Conservation (phyloP, 2,888 invertebrate genomes). For the Allygus modestus region DNA sequence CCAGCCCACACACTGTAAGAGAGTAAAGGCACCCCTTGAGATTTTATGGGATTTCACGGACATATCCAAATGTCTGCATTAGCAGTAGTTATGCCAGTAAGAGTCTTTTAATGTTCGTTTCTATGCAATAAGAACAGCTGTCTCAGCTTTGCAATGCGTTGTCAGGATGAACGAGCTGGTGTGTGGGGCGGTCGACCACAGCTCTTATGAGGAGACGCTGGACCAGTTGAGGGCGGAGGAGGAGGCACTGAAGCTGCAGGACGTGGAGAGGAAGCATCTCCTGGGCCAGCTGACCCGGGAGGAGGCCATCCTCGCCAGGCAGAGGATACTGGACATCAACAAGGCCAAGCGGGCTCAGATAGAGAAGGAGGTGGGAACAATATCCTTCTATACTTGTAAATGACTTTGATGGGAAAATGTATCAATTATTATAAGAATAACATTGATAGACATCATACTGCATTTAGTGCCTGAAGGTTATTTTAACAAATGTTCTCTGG, state of each 20-base stretch:
- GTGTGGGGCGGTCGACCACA: slow-evolving; percentile 52
- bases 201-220: slow-evolving; percentile 39
- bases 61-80: no score
- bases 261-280: slow-evolving; percentile 61
- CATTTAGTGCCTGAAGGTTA: slow-evolving; percentile 15
- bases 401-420: not conserved
- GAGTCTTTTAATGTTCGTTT: no score
- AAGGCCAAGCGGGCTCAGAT: slow-evolving; percentile 38
- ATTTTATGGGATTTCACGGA: no score
- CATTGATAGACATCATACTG: no score
- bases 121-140: no score
- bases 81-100: no score
- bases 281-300: slow-evolving; percentile 57
- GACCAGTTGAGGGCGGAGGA: slow-evolving; percentile 53
- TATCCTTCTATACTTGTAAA: not conserved
- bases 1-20: no score
- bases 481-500: no score
- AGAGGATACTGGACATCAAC: slow-evolving; percentile 35
- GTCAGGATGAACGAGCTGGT: slow-evolving; percentile 57
- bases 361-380: slow-evolving; percentile 59
- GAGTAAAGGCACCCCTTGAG: no score
- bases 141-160: not conserved
- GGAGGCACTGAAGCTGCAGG: slow-evolving; percentile 44
- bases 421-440: not conserved
- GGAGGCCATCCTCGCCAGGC: slow-evolving; percentile 61